Base-by-base conservation (phyloP, 23 tunicate genomes). In the Botrylloides violaceus region DNA sequence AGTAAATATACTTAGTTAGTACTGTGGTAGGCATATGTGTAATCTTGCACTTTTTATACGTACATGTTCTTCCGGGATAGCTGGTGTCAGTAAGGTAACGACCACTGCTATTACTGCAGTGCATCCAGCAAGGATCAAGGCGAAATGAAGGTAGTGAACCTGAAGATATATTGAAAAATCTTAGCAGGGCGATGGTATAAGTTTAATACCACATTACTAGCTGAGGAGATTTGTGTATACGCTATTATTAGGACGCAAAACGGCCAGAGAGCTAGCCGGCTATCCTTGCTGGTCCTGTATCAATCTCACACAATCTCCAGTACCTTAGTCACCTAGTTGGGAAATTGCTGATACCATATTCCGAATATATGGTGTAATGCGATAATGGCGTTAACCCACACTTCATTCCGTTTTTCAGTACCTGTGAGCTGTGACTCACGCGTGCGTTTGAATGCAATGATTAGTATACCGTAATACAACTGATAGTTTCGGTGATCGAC, bases 141-240 rank as follows among this genome's bases (percentile, higher is more conserved):
- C 79, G 50, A 91, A 91, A 75, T 91, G 80, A 21, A 91, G 77
- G 66, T 91, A 91, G 73, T 91, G 98, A 57, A 91, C 85, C 98
- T 92, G 66, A 53, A 1, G 68, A 49, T 58, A 61, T 24, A 60
- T 9, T 7, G 15, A 43, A 9, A 7, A 24, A 25, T 1, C 0
- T 28, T 7, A 15, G 53, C 12, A 43, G 9, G 53, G 53, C 53
- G 53, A 15, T 15, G 15, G n/a, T n/a, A n/a, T n/a, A n/a, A n/a
- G n/a, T 43, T 7, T 43, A 15, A 43, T 43, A 43, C 53, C 53
- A 43, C 15, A 43, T 7, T 43, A 43, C 53, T 43, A 15, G 15
- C 15, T 15, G 9, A 43, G 9, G 9, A 43, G 53, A 43, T 9
- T 15, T 43, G 53, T n/a, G n/a, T n/a, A n/a, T n/a, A n/a, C n/a